Evolutionary conservation across 2,888 invertebrate species (phyloP).

Genomic region (Sinhomidia bicolor): DNA sequence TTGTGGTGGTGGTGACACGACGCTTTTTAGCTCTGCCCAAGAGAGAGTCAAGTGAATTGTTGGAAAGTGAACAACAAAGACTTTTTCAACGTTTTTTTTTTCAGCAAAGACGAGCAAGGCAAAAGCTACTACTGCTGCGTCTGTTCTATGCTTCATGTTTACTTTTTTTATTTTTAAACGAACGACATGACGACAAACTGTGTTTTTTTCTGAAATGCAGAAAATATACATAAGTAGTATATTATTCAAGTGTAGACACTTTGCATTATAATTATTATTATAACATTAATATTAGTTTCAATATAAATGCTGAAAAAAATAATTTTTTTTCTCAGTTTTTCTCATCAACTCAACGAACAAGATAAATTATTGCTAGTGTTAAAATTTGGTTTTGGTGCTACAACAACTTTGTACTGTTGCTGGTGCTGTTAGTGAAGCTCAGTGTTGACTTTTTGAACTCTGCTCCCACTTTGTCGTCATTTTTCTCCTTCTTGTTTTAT

Average conservation of each 20-base stretch:
- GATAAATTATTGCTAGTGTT: no score
- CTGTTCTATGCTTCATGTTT: background rate
- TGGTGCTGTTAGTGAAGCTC: background rate
- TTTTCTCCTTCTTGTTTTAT: conserved; percentile 2
- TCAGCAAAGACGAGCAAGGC: background rate
- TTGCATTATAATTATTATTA: no score
- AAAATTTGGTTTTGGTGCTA: background rate
- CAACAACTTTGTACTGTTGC: background rate
- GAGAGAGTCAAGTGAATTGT: no score
- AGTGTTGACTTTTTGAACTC: conserved; percentile 65
- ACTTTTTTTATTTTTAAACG: no score
- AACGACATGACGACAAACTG: background rate
- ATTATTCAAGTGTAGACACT: background rate
- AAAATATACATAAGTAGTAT: background rate
- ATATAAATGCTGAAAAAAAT: no score
- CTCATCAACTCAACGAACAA: no score
- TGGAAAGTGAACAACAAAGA: no score
- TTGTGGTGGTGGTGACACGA: no score
- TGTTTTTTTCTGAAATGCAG: background rate
- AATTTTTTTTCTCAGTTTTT: no score
- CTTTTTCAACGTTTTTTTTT: background rate
- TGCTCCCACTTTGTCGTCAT: conserved; percentile 65
- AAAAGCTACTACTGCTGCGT: background rate
- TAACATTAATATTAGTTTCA: background rate
- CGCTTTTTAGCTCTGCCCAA: no score